These are phyloP conservation scores for Equus przewalskii DNA, from an alignment of 2,113 vertebrate genomes.

Conservation along the genomic window DNA sequence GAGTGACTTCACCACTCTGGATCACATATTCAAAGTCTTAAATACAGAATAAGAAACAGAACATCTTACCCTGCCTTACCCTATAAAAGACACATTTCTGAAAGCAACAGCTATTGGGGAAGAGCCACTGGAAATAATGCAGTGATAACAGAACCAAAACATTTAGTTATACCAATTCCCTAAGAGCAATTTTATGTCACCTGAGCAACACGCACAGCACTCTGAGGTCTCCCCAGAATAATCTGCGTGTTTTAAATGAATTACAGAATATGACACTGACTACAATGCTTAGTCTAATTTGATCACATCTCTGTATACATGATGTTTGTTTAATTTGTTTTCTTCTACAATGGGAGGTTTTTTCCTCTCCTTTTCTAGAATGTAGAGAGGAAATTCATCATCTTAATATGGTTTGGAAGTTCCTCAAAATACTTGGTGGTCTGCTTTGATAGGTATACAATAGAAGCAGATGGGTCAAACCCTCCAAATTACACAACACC, in stretches of 20 bases:
- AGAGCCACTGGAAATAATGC: background rate
- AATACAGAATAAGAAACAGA: constrained; percentile 21
- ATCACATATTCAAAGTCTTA: background rate
- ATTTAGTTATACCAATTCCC: background rate
- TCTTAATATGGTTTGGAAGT: constrained; percentile 9
- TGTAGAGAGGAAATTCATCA: background rate
- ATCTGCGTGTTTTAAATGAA: background rate
- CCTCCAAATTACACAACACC: background rate
- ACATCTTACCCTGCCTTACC: background rate
- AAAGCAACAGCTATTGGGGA: background rate
- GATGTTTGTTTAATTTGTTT: background rate
- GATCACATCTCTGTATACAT: background rate
- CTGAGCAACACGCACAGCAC: background rate
- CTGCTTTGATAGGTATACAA: background rate
- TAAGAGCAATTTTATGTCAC: background rate
- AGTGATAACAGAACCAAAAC: background rate
- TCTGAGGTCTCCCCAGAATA: background rate
- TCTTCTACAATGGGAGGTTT: background rate
- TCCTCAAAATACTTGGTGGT: background rate
- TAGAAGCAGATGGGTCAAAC: background rate
- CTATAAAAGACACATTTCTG: background rate
- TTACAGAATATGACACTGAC: background rate
- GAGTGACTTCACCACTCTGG: background rate
- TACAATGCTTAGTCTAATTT: background rate
- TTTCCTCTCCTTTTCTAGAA: background rate